phyloP scores from a whole-genome alignment of 2,797 vertebrate genomes.

The Cyclopterus lumpus region DNA sequence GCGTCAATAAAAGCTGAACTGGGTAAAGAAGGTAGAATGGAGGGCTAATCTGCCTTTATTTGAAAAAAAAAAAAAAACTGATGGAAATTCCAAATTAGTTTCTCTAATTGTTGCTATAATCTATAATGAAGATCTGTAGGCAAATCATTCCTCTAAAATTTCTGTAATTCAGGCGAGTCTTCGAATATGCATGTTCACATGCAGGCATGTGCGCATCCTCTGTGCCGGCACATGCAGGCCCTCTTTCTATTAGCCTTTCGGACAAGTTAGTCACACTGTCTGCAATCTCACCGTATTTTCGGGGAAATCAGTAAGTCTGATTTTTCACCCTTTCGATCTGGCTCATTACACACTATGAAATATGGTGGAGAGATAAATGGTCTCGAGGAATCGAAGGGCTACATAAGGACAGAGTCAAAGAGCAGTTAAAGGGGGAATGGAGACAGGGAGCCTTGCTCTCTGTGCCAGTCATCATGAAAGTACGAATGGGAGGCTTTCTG shows the following conservation, averaged over 20 bases:
- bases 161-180: not conserved
- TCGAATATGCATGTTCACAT: slow-evolving; percentile 28
- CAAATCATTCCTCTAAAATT: not conserved
- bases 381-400: slow-evolving; percentile 43
- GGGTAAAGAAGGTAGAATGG: not conserved
- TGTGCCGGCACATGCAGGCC: slow-evolving; percentile 36
- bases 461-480: slow-evolving; percentile 49
- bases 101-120: not conserved
- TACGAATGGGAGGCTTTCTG: slow-evolving; percentile 51
- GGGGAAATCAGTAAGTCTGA: not conserved
- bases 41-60: not conserved
- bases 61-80: not conserved
- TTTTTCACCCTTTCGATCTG: not conserved
- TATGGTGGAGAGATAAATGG: not conserved
- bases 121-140: not conserved
- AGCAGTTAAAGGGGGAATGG: slow-evolving; percentile 31
- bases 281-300: slow-evolving; percentile 1
- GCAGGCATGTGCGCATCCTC: slow-evolving; percentile 17
- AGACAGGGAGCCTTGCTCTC: slow-evolving; percentile 15
- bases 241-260: slow-evolving; percentile 2
- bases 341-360: slow-evolving; percentile 1
- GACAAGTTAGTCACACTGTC: slow-evolving; percentile 28
- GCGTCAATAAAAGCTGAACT: not conserved
- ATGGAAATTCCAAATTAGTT: slow-evolving; percentile 4
- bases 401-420: slow-evolving; percentile 29